Evolutionary conservation across 2,888 invertebrate species (phyloP).

Genomic region (Copidosoma aretas): DNA sequence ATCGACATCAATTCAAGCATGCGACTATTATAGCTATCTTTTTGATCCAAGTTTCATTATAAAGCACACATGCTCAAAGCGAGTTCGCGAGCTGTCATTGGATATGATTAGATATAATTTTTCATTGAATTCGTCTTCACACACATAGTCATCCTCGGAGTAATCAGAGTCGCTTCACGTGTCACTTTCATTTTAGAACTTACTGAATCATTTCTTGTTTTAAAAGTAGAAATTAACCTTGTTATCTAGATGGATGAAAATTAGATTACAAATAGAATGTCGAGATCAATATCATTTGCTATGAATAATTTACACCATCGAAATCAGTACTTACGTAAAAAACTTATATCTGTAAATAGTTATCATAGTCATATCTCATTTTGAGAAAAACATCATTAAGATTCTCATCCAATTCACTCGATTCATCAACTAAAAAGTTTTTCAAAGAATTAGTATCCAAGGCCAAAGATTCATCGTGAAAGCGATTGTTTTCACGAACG

Average conservation of each 20-base stretch:
- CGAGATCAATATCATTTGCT: too few relatives aligned
- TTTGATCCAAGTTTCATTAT: neutral
- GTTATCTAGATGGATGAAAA: neutral
- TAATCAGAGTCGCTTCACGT: neutral
- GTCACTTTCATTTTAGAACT: neutral
- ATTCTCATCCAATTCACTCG: too few relatives aligned
- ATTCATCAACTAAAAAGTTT: too few relatives aligned
- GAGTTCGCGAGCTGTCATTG: constrained; percentile 3
- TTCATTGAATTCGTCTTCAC: neutral
- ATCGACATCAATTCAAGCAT: constrained; percentile 4
- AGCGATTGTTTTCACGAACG: too few relatives aligned
- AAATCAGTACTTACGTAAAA: too few relatives aligned
- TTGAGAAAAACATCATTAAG: too few relatives aligned
- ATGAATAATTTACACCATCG: too few relatives aligned
- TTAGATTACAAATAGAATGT: too few relatives aligned
- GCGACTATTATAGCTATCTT: neutral
- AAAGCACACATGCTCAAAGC: neutral
- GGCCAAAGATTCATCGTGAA: too few relatives aligned
- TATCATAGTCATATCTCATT: too few relatives aligned
- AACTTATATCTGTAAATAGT: too few relatives aligned
- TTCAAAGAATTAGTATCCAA: too few relatives aligned
- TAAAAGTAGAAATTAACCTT: neutral
- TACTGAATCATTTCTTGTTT: neutral
- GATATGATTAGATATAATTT: neutral
- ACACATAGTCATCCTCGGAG: neutral